A percentile compares a stretch with the other conserved stretches of the same genome.
These are phyloP conservation scores for Melitaea cinxia DNA, from an alignment of 1,140 invertebrate genomes.

Conservation along the genomic window DNA sequence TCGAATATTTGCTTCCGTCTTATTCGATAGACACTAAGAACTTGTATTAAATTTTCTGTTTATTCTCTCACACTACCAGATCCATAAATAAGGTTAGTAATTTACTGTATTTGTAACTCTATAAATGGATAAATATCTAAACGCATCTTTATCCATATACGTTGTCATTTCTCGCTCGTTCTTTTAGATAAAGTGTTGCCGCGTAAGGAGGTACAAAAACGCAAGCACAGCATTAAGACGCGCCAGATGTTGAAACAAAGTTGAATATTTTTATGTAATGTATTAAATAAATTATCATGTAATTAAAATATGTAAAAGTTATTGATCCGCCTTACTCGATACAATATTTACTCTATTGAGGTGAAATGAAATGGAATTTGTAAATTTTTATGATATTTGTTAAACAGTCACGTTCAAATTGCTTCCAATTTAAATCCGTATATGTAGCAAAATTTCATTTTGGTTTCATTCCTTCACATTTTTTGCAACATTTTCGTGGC, in stretches of 20 bases:
- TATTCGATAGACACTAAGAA: conserved; percentile 19
- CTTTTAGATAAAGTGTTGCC: conserved; percentile 2
- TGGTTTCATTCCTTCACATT: not conserved
- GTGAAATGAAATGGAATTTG: not conserved
- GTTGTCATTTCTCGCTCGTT: conserved; percentile 2
- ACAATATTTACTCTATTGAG: too few species aligned
- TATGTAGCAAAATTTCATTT: not conserved
- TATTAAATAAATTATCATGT: too few species aligned
- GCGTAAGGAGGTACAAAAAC: not conserved
- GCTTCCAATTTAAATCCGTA: not conserved
- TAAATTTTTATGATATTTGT: not conserved
- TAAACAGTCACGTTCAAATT: conserved; percentile 6
- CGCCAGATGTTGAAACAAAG: not conserved
- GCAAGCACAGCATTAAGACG: not conserved
- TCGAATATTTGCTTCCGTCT: conserved; percentile 15
- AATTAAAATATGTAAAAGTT: too few species aligned
- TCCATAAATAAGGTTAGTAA: not conserved
- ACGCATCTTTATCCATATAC: conserved; percentile 4
- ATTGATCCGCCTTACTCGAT: not conserved
- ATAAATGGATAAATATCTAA: conserved; percentile 1
- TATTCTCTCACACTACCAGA: not conserved
- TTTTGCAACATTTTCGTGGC: not conserved
- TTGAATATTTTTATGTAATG: not conserved
- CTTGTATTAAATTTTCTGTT: conserved; percentile 20
- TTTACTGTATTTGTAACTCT: not conserved